Evolutionary conservation across 2,888 invertebrate species (phyloP).

Genomic region (Lepidochrysops patricia): DNA sequence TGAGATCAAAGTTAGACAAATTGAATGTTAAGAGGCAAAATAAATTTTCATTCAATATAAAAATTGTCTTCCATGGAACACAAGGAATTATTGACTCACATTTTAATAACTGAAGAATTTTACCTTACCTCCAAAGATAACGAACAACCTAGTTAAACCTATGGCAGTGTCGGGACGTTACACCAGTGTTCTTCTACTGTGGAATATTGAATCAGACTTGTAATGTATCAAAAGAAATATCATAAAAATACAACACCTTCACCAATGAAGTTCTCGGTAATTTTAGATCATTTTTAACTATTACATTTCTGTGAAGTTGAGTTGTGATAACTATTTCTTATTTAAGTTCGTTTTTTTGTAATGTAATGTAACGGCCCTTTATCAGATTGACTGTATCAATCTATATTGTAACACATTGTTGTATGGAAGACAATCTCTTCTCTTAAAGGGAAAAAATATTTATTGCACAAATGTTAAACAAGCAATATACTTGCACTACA

Average conservation of each 20-base stretch:
- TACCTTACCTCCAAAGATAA: background rate
- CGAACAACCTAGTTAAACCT: slow-evolving; percentile 38
- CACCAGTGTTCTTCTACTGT: background rate
- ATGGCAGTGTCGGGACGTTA: slow-evolving; percentile 53
- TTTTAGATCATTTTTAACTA: background rate
- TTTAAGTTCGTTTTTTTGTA: too few relatives aligned
- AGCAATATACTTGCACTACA: slow-evolving; percentile 3
- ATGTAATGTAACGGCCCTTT: too few relatives aligned
- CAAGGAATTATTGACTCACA: slow-evolving; percentile 2
- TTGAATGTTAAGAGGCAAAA: slow-evolving; percentile 6
- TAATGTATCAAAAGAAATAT: slow-evolving; percentile 9
- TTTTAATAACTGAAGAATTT: background rate
- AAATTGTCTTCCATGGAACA: slow-evolving; percentile 27
- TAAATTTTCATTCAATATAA: slow-evolving; percentile 13
- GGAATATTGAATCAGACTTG: slow-evolving; percentile 7
- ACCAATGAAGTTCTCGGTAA: background rate
- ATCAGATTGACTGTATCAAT: background rate
- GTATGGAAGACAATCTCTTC: slow-evolving; percentile 25
- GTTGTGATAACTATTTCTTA: background rate
- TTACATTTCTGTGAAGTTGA: background rate
- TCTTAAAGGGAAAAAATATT: slow-evolving; percentile 15
- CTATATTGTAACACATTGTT: background rate
- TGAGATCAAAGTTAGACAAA: slow-evolving; percentile 48
- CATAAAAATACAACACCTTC: background rate
- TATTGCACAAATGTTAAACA: slow-evolving; percentile 22